Evolutionary conservation across 2,797 vertebrate species (phyloP).

Genomic region (Knipowitschia caucasica): DNA sequence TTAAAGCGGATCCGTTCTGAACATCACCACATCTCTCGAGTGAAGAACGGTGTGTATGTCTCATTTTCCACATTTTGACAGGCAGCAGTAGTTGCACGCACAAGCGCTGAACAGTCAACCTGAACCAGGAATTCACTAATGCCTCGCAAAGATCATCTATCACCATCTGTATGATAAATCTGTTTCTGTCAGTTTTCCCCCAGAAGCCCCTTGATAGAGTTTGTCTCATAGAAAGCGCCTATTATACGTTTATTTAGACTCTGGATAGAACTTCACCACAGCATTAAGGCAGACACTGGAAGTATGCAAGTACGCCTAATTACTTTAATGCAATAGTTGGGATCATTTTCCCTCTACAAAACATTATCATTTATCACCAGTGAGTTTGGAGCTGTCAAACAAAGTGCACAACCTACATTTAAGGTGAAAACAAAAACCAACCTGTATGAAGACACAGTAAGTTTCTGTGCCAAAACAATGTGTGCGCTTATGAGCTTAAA

Average conservation of each 20-base stretch:
- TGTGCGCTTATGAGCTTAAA: slow-evolving; percentile 36
- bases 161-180: slow-evolving; percentile 56
- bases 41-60: slow-evolving; percentile 24
- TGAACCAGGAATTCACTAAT: slow-evolving; percentile 39
- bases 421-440: slow-evolving; percentile 49
- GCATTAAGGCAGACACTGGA: slow-evolving; percentile 11
- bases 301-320: slow-evolving; percentile 30
- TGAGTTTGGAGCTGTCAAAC: slow-evolving; percentile 39
- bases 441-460: slow-evolving; percentile 43
- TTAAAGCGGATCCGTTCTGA: slow-evolving; percentile 9
- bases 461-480: slow-evolving; percentile 39
- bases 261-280: slow-evolving; percentile 19
- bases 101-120: slow-evolving; percentile 29
- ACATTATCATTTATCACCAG: slow-evolving; percentile 50
- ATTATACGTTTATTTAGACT: slow-evolving; percentile 41
- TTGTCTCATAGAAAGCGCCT: slow-evolving; percentile 23
- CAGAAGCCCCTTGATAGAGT: slow-evolving; percentile 22
- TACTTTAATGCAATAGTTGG: slow-evolving; percentile 26
- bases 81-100: slow-evolving; percentile 30
- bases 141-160: slow-evolving; percentile 39
- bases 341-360: slow-evolving; percentile 38
- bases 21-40: background rate
- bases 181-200: slow-evolving; percentile 31
- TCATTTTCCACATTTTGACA: slow-evolving; percentile 41
- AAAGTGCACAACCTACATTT: slow-evolving; percentile 43